These are phyloP conservation scores for Pangasius djambal DNA, from an alignment of 2,797 vertebrate genomes.

Conservation along the genomic window DNA sequence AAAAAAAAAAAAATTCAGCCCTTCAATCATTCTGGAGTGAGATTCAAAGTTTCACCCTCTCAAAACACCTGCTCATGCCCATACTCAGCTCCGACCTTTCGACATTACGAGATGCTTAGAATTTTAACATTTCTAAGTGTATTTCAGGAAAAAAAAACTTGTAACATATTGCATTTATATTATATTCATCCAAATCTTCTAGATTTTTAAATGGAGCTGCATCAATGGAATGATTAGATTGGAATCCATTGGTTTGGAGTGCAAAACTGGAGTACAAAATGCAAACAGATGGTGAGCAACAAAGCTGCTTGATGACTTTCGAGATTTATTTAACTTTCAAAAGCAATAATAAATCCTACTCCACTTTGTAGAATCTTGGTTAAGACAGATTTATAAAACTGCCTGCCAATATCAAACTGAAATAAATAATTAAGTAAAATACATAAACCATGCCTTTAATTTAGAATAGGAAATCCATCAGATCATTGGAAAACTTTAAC, in stretches of 20 bases:
- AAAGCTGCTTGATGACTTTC: neutral
- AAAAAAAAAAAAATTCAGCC: neutral
- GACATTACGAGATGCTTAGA: neutral
- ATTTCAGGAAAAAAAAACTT: neutral
- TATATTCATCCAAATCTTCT: neutral
- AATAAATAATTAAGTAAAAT: neutral
- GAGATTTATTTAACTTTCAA: neutral
- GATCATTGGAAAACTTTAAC: neutral
- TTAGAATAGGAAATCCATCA: neutral
- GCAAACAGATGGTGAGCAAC: neutral
- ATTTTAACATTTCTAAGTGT: neutral
- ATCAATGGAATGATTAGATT: neutral
- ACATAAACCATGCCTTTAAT: neutral
- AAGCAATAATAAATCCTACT: neutral
- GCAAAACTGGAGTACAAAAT: neutral
- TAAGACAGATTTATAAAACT: neutral
- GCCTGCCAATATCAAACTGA: neutral
- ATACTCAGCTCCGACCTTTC: neutral
- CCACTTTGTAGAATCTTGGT: neutral
- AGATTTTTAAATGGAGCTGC: neutral
- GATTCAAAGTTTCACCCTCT: neutral
- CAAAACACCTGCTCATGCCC: neutral
- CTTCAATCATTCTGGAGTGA: neutral
- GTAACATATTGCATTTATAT: neutral
- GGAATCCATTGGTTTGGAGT: neutral